Evolutionary conservation across 1,140 invertebrate species (phyloP).

Genomic region (Nylanderia fulva): DNA sequence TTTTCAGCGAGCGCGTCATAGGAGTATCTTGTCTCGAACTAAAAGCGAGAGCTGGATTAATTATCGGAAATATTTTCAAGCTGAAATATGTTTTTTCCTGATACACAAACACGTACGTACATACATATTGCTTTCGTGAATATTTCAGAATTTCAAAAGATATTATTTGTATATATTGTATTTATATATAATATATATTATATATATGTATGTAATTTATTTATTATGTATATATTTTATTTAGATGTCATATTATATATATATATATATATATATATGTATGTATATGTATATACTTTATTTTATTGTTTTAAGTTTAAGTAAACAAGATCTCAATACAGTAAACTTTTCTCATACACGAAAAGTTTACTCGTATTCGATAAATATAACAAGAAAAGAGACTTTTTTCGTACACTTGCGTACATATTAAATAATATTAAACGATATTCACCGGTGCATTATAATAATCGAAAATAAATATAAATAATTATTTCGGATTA

Average conservation of each 20-base stretch:
- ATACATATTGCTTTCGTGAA: not conserved
- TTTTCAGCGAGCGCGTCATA: constrained; percentile 11
- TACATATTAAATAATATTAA: not conserved
- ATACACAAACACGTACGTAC: not conserved
- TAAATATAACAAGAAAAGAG: not conserved
- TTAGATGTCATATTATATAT: too few species aligned
- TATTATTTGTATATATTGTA: not conserved
- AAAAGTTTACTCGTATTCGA: not conserved
- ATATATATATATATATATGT: too few species aligned
- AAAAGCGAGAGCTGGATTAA: constrained; percentile 15
- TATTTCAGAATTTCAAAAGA: not conserved
- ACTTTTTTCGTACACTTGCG: not conserved
- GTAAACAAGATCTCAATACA: not conserved
- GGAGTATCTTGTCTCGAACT: not conserved
- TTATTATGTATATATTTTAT: not conserved
- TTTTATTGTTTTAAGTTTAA: not conserved
- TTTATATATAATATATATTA: too few species aligned
- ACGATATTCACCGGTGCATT: not conserved
- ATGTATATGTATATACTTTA: not conserved
- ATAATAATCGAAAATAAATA: not conserved
- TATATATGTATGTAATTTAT: not conserved
- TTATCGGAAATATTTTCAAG: constrained; percentile 9
- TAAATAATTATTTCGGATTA: not conserved
- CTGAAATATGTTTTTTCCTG: not conserved
- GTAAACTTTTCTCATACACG: not conserved